Evolutionary conservation across 2,888 invertebrate species (phyloP).

Genomic region (Xylota segnis): DNA sequence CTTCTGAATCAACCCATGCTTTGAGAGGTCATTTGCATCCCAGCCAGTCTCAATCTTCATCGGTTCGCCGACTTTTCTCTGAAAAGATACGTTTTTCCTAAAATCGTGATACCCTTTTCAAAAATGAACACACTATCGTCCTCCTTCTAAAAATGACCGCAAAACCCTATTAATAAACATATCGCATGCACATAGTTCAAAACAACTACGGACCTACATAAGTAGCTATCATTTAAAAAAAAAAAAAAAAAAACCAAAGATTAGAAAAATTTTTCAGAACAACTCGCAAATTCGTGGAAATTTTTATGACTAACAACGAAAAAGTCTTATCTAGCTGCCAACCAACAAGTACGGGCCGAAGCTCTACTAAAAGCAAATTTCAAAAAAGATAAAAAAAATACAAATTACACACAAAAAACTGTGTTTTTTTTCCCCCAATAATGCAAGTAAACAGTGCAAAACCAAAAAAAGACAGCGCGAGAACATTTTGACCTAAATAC

Average conservation of each 20-base stretch:
- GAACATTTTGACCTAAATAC: conserved; percentile 64
- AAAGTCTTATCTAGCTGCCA: conserved; percentile 50
- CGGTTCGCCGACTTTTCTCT: too few species aligned
- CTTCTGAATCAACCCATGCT: too few species aligned
- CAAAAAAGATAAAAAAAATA: conserved; percentile 17
- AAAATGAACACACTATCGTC: too few species aligned
- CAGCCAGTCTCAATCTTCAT: too few species aligned
- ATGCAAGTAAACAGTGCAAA: conserved; percentile 41
- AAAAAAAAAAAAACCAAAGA: not conserved
- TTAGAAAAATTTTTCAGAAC: conserved; percentile 29
- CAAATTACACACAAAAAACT: conserved; percentile 9
- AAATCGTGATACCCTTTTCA: too few species aligned
- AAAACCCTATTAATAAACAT: too few species aligned
- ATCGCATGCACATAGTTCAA: not conserved
- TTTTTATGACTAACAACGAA: conserved; percentile 47
- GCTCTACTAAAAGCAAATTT: conserved; percentile 18
- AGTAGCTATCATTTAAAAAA: not conserved
- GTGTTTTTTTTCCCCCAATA: conserved; percentile 52
- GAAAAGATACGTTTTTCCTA: too few species aligned
- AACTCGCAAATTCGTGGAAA: conserved; percentile 45
- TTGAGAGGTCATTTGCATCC: too few species aligned
- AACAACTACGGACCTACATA: not conserved
- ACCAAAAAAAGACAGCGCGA: conserved; percentile 16
- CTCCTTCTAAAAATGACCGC: too few species aligned
- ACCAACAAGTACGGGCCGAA: conserved; percentile 49